Conservation (phyloP, 2,888 invertebrate species). For the Bimastos eiseni region DNA sequence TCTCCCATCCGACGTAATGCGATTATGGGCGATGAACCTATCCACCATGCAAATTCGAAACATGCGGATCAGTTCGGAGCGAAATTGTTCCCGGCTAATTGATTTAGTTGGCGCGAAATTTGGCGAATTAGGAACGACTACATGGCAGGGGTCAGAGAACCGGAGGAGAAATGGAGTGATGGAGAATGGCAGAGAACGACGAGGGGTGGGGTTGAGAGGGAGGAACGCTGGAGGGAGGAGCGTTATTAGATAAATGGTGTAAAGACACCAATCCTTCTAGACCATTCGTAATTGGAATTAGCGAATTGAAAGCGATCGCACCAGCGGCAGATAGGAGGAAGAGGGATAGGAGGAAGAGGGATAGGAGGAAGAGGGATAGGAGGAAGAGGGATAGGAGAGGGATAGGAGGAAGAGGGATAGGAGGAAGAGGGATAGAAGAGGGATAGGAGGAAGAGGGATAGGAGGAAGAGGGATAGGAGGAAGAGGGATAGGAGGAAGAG, state of each 20-base stretch:
- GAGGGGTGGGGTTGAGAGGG: background rate
- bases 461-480: too few species aligned
- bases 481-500: too few species aligned
- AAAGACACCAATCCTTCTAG: slow-evolving; percentile 3
- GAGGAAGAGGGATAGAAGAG: too few species aligned
- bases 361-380: too few species aligned
- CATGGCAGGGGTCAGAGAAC: background rate
- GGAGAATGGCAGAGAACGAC: background rate
- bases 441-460: too few species aligned
- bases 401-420: too few species aligned
- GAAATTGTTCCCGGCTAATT: slow-evolving; percentile 14
- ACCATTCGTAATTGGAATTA: slow-evolving; percentile 16
- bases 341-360: background rate
- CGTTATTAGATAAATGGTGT: slow-evolving; percentile 17
- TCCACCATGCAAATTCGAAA: slow-evolving; percentile 26
- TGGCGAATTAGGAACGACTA: background rate
- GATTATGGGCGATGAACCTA: background rate
- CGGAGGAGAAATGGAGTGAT: background rate
- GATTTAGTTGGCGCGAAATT: slow-evolving; percentile 22
- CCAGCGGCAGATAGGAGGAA: background rate
- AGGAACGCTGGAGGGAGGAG: background rate
- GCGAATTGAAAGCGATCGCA: slow-evolving; percentile 8
- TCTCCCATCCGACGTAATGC: background rate
- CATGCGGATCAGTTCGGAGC: background rate
- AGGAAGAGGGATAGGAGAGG: too few species aligned